Conservation (phyloP, 2,888 invertebrate genomes). For the Cataglyphis albicans region DNA sequence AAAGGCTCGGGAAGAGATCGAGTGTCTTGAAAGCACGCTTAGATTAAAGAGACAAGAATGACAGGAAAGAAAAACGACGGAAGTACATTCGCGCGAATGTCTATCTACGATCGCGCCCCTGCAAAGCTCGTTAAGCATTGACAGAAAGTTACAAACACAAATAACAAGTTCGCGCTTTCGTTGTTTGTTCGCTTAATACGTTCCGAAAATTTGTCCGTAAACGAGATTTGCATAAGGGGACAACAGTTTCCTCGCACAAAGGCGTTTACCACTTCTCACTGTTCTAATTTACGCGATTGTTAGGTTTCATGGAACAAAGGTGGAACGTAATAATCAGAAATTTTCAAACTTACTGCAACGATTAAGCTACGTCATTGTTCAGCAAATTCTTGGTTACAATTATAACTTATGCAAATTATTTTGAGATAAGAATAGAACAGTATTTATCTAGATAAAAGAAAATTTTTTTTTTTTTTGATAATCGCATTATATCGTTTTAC, state of each 20-base stretch:
- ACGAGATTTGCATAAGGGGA: conserved; percentile 47
- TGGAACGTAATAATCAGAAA: not conserved
- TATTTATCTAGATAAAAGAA: not conserved
- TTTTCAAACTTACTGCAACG: conserved; percentile 2
- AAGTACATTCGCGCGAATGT: conserved; percentile 35
- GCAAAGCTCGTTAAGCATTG: conserved; percentile 55
- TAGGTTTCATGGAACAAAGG: conserved; percentile 11
- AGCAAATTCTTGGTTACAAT: not conserved
- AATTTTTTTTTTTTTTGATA: not conserved
- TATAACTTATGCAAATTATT: not conserved
- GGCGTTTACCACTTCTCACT: conserved; percentile 3
- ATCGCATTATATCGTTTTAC: not conserved
- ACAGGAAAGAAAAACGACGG: conserved; percentile 40
- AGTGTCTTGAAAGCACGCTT: conserved; percentile 11
- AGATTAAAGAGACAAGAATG: conserved; percentile 25
- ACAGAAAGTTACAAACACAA: conserved; percentile 45
- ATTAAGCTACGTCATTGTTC: not conserved
- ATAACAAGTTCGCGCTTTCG: conserved; percentile 47
- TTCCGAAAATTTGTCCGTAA: conserved; percentile 43
- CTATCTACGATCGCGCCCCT: conserved; percentile 16
- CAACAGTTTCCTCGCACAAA: conserved; percentile 45
- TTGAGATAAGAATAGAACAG: not conserved
- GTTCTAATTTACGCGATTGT: conserved; percentile 16
- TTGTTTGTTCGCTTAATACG: conserved; percentile 51
- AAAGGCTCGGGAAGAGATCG: conserved; percentile 35